Evolutionary conservation across 2,888 invertebrate species (phyloP), one percentile per base, ranked within the genome.

Genomic region (Notodromas monacha): DNA sequence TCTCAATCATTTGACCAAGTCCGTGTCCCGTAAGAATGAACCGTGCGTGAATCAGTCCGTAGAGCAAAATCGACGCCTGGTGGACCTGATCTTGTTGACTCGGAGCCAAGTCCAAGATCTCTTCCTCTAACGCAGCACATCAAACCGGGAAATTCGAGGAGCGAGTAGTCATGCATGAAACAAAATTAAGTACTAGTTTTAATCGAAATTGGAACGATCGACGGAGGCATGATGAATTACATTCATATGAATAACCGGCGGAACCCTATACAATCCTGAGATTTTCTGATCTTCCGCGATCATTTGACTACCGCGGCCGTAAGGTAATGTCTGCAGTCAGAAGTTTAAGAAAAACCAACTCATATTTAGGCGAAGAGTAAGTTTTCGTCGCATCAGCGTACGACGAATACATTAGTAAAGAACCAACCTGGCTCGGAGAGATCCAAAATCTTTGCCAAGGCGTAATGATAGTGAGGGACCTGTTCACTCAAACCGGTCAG

Each of bases 21-120:
- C 92, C 92, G 45, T 92, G 63, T 58, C 92, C 96, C 38, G 96
- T 99, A 49, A 99, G 64, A 49, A 96, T 96, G 55, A 96, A 96
- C 44, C 96, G 68, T 43, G 96, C 86, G 49, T 99, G 96, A 45
- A 99, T 99, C 42, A 99, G 61, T 33, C 96, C 96, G 50, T 96
- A 99, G 27, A 99, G 59, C 70, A 99, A 81, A 55, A 99, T 96
- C 10, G 96, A 84, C 31, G 96, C 92, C 54, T 96, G 96, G 52
- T 99, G 96, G 47, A 96, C 81, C 45, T 96, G 61, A 55, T 96
- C 96, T 35, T 86, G 86, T 52, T 92, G 86, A 53, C 86, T 76
- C 15, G 84, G 86, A 54, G 92, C 92, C 48, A 89, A 86, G 50
- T 92, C 92, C 42, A 89, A 58, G 53, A 92, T 92, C 58, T 96